A percentile compares a stretch with the other conserved stretches of the same genome.
phyloP scores from a whole-genome alignment of 1,140 invertebrate genomes.

The Bombyx mandarina region DNA sequence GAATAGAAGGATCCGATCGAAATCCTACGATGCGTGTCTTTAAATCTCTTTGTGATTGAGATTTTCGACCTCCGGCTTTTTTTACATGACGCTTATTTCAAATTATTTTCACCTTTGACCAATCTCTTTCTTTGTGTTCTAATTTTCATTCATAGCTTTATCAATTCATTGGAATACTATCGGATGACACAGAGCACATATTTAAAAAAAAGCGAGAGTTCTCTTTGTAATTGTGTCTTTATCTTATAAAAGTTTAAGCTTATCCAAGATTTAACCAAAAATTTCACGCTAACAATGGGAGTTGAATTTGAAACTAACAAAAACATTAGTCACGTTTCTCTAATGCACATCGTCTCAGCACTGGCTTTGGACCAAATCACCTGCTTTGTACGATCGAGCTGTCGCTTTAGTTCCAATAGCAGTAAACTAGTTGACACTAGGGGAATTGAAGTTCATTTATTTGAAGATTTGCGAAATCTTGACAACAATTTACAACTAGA shows the following conservation, averaged over 20 bases:
- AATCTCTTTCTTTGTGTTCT: constrained; percentile 21
- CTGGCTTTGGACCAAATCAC: constrained; percentile 12
- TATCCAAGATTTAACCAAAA: too few species aligned
- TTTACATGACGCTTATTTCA: constrained; percentile 19
- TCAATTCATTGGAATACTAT: too few species aligned
- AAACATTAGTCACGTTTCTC: too few species aligned
- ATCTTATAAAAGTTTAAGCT: too few species aligned
- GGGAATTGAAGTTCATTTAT: too few species aligned
- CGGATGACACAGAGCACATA: too few species aligned
- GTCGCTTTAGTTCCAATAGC: constrained; percentile 17
- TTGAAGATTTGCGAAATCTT: too few species aligned
- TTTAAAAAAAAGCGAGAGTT: too few species aligned
- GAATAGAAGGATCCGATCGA: too few species aligned
- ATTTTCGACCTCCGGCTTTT: constrained; percentile 25
- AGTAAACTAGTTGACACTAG: constrained; percentile 1
- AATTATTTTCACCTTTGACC: constrained; percentile 34
- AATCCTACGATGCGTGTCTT: constrained; percentile 15
- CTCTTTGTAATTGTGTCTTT: too few species aligned
- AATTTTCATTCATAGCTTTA: not conserved
- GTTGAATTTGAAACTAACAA: constrained; percentile 5
- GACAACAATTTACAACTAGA: too few species aligned
- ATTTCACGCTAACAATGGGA: constrained; percentile 6
- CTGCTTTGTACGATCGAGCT: constrained; percentile 13
- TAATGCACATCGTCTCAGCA: constrained; percentile 7
- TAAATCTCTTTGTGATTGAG: constrained; percentile 22